Conservation (phyloP, 2,888 invertebrate genomes). For the Geotrupes spiniger region DNA sequence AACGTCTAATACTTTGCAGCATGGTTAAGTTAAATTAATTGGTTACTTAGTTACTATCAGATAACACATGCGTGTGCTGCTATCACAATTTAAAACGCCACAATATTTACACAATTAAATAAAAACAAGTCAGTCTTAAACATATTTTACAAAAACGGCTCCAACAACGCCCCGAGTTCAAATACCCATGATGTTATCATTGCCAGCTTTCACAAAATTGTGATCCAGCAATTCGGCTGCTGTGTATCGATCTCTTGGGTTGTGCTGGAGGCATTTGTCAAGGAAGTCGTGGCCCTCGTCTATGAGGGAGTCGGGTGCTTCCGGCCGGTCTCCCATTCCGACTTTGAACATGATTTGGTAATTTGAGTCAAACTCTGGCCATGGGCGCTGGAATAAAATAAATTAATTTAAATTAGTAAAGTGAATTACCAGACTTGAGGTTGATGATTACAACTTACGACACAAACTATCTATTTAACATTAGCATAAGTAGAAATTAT, state of each 20-base stretch:
- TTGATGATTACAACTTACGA: no score
- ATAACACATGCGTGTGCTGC: not conserved
- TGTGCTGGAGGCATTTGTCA: slow-evolving; percentile 74
- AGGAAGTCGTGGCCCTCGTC: slow-evolving; percentile 83
- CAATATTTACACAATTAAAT: not conserved
- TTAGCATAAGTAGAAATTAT: no score
- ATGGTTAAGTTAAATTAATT: no score
- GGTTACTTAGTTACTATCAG: no score
- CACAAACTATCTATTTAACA: no score
- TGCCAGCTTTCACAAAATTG: slow-evolving; percentile 68
- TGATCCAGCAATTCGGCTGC: slow-evolving; percentile 71
- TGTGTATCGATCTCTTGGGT: slow-evolving; percentile 69
- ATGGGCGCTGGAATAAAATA: slow-evolving; percentile 68
- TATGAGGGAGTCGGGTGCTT: slow-evolving; percentile 71
- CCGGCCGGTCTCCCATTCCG: slow-evolving; percentile 85
- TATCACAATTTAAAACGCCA: slow-evolving; percentile 1
- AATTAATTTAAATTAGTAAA: slow-evolving; percentile 10
- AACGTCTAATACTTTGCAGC: no score
- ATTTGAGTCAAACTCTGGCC: slow-evolving; percentile 89
- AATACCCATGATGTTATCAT: slow-evolving; percentile 32
- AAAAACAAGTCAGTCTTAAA: slow-evolving; percentile 2
- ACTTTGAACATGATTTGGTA: slow-evolving; percentile 96
- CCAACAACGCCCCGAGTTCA: not conserved
- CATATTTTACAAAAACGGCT: not conserved
- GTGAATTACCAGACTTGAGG: slow-evolving; percentile 5